Evolutionary conservation across 2,113 vertebrate species (phyloP), one percentile per base, ranked within the genome.

Genomic region (Perccottus glenii): DNA sequence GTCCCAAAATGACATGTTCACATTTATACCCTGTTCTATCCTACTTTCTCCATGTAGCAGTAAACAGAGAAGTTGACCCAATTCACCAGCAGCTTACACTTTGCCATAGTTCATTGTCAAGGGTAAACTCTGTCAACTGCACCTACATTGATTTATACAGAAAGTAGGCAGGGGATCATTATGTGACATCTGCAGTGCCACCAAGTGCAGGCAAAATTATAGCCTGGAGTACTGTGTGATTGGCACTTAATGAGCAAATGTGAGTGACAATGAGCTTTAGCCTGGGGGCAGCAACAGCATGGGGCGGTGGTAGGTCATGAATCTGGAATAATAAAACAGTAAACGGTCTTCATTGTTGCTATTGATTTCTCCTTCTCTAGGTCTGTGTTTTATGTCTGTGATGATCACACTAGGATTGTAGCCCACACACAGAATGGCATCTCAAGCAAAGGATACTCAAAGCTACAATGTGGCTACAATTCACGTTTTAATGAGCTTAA

Each of bases 171-270:
- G 70, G 73, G 67, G 66, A 82, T 87, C 78, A 82, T 85, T 87
- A 87, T 74, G 73, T 75, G 78, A 86, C 85, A 87, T 88, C 86
- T 87, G 82, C 76, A 80, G 52, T 85, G 76, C 67, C 86, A 89
- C 83, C 73, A 71, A 86, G 81, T 75, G 67, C 71, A 84, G 81
- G 86, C 70, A 78, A 87, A 90, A 87, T 86, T 75, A 87, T 84
- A 81, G 86, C 85, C 81, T 75, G 77, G 60, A 88, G 90, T 88
- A 82, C 66, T 63, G 66, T 80, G 73, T 82, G 89, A 92, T 88
- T 91, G 90, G 85, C 90, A 91, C 85, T 83, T 91, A 91, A 92
- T 92, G 89, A 91, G 90, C 82, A 76, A 90, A 85, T 87, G 81
- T 87, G 85, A 90, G 80, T 87, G 87, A 91, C 90, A 89, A 85